phyloP scores from a whole-genome alignment of 2,113 vertebrate genomes.

The Pogonocichla stellata region DNA sequence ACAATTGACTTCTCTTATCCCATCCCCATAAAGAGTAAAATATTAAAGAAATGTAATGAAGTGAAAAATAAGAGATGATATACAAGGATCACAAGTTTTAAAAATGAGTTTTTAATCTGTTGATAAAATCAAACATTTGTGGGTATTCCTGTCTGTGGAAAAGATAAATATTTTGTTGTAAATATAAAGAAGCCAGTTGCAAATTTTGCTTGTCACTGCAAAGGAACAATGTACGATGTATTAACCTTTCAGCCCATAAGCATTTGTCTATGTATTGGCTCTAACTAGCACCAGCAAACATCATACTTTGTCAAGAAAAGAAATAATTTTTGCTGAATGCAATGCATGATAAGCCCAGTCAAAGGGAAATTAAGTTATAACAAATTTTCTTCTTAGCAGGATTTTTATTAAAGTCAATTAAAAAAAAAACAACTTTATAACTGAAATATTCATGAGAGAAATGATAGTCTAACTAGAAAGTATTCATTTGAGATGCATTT shows the following conservation, averaged over 20 bases:
- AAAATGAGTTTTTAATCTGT: not conserved
- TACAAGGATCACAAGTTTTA: not conserved
- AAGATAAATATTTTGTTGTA: not conserved
- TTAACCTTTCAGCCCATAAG: not conserved
- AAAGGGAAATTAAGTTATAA: not conserved
- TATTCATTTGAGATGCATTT: not conserved
- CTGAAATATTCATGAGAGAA: constrained; percentile 25
- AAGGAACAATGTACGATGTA: not conserved
- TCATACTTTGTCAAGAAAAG: not conserved
- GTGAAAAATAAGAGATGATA: not conserved
- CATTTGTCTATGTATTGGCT: not conserved
- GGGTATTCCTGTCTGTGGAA: not conserved
- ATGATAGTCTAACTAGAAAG: not conserved
- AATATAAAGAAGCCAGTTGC: not conserved
- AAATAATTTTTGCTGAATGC: not conserved
- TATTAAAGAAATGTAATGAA: not conserved
- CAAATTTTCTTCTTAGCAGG: not conserved
- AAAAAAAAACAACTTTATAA: not conserved
- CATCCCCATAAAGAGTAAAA: not conserved
- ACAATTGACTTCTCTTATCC: not conserved
- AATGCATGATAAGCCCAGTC: not conserved
- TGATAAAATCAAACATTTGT: not conserved
- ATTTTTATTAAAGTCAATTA: not conserved
- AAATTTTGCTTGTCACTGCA: not conserved
- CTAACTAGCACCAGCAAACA: not conserved